These are phyloP conservation scores for Spinibarbus caldwelli DNA, from an alignment of 2,797 vertebrate genomes.

Conservation along the genomic window DNA sequence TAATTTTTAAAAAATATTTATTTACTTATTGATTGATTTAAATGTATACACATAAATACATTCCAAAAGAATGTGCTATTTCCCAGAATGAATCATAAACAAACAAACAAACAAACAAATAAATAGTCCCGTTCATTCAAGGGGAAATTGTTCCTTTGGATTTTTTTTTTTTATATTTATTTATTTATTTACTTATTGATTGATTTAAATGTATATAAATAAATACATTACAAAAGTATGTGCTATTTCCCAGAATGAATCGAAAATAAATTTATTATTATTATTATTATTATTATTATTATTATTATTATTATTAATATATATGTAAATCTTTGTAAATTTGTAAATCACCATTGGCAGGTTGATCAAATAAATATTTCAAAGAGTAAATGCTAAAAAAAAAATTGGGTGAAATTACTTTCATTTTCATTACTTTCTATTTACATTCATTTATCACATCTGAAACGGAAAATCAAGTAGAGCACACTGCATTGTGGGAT, in stretches of 20 bases:
- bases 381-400: not conserved
- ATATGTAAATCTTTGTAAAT: too few species aligned
- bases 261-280: too few species aligned
- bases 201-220: too few species aligned
- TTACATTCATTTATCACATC: not conserved
- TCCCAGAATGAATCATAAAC: not conserved
- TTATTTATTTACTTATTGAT: too few species aligned
- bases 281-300: too few species aligned
- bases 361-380: not conserved
- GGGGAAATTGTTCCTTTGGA: not conserved
- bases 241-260: not conserved
- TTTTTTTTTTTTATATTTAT: too few species aligned
- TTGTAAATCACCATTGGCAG: not conserved
- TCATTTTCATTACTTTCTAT: not conserved
- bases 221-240: too few species aligned
- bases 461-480: not conserved
- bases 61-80: too few species aligned
- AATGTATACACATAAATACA: too few species aligned
- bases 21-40: too few species aligned
- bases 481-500: not conserved
- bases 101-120: not conserved
- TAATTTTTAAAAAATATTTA: too few species aligned
- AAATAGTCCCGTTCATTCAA: not conserved
- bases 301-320: too few species aligned
- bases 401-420: not conserved